phyloP scores from a whole-genome alignment of 1,140 invertebrate genomes.

The Marisa cornuarietis region DNA sequence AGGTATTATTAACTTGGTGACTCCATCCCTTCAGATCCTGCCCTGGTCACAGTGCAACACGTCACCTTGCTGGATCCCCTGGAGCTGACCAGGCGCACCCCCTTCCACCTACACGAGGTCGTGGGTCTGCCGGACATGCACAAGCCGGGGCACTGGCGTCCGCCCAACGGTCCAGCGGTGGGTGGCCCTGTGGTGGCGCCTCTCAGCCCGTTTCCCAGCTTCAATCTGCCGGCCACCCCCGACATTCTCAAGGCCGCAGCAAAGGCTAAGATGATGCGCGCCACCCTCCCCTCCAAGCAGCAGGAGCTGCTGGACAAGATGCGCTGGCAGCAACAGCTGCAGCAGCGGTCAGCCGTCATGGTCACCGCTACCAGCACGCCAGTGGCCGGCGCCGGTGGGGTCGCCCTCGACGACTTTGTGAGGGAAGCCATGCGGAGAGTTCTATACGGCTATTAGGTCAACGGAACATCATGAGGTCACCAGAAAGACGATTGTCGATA shows the following conservation, averaged over 20 bases:
- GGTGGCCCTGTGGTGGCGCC: neutral
- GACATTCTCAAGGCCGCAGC: slow-evolving; percentile 4
- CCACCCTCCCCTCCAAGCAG: slow-evolving; percentile 2
- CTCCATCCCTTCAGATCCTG: too few relatives aligned
- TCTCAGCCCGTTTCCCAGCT: slow-evolving; percentile 14
- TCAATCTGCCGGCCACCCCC: slow-evolving; percentile 14
- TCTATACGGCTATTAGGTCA: slow-evolving; percentile 10
- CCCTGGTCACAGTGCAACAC: too few relatives aligned
- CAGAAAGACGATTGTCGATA: too few relatives aligned
- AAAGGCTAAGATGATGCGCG: neutral
- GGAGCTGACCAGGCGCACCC: neutral
- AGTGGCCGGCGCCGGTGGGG: neutral
- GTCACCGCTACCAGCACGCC: neutral
- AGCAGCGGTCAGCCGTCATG: neutral
- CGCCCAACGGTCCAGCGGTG: neutral
- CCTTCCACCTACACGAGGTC: neutral
- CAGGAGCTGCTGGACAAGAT: slow-evolving; percentile 16
- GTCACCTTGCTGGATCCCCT: neutral
- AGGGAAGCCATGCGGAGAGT: slow-evolving; percentile 9
- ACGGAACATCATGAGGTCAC: neutral
- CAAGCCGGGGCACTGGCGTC: neutral
- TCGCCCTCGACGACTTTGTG: slow-evolving; percentile 4
- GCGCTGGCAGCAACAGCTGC: slow-evolving; percentile 4
- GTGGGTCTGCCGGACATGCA: slow-evolving; percentile 22
- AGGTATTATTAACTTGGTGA: too few relatives aligned